Evolutionary conservation across 37 sponge, comb jelly and placozoan genomes (phyloP).

Genomic region (Chondrilla cf. caribensis): DNA sequence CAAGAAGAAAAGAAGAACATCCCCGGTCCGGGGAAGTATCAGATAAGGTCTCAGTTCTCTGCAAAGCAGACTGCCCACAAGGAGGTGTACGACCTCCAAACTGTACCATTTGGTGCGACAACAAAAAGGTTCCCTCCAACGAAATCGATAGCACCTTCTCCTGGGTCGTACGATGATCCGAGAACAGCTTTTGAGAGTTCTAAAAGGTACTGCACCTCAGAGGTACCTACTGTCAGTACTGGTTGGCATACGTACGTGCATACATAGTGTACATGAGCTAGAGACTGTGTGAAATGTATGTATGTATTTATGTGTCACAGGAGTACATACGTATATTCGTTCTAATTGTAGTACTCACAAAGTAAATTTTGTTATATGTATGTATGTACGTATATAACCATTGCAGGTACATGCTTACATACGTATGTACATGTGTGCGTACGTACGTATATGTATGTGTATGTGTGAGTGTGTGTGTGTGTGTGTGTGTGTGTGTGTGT

Average conservation of each 20-base stretch:
- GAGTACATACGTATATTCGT: not conserved
- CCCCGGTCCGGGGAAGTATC: slow-evolving; percentile 94
- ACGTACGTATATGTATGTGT: not conserved
- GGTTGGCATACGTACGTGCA: too few relatives aligned
- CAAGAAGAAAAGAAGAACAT: slow-evolving; percentile 79
- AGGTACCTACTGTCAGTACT: too few relatives aligned
- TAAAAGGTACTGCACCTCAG: too few relatives aligned
- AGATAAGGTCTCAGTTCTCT: slow-evolving; percentile 68
- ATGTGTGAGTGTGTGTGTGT: not conserved
- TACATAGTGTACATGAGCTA: too few relatives aligned
- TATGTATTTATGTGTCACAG: not conserved
- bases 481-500: not conserved
- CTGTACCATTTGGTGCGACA: slow-evolving; percentile 80
- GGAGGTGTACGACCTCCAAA: slow-evolving; percentile 13
- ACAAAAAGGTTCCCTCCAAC: slow-evolving; percentile 67
- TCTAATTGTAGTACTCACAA: too few relatives aligned
- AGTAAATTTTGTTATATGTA: too few relatives aligned
- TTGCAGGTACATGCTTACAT: not conserved
- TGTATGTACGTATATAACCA: not conserved
- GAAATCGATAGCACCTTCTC: slow-evolving; percentile 65
- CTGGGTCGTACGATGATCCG: slow-evolving; percentile 85
- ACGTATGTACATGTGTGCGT: not conserved
- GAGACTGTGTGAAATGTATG: too few relatives aligned
- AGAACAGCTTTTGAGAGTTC: slow-evolving; percentile 70
- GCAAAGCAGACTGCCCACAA: slow-evolving; percentile 13